Conservation (phyloP, 2,113 vertebrate genomes). For the Macaca mulatta region DNA sequence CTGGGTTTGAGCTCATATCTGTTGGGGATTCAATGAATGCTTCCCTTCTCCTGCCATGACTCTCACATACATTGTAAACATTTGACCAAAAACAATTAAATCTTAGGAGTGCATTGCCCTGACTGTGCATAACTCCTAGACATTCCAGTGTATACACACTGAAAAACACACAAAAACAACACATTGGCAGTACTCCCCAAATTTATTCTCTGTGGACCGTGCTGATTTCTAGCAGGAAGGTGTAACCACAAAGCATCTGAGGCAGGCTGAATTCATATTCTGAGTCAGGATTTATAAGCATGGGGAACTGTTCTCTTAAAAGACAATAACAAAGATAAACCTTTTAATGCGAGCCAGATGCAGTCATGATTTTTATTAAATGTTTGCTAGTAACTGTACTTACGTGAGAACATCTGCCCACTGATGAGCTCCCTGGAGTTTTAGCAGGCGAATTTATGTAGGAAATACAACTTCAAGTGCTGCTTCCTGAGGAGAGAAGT, state of each 20-base stretch:
- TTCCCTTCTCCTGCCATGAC: neutral
- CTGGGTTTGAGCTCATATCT: neutral
- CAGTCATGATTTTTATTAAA: constrained; percentile 45
- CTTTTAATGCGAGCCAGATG: constrained; percentile 39
- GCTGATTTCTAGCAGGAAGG: constrained; percentile 19
- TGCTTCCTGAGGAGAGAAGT: constrained; percentile 3
- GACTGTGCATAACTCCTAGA: neutral
- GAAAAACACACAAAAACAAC: constrained; percentile 3
- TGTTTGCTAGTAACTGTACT: constrained; percentile 47
- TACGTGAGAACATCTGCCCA: constrained; percentile 36
- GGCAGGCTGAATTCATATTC: constrained; percentile 37
- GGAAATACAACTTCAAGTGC: constrained; percentile 45
- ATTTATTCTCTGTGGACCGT: constrained; percentile 37
- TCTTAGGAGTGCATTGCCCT: neutral
- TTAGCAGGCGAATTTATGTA: constrained; percentile 63
- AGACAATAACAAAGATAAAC: constrained; percentile 35
- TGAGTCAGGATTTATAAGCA: constrained; percentile 48
- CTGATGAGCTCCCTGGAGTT: constrained; percentile 55
- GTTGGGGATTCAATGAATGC: neutral
- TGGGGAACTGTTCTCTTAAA: constrained; percentile 58
- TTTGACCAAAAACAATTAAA: constrained; percentile 20
- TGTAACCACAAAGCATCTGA: neutral
- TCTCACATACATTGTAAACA: neutral
- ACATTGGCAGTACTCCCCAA: neutral
- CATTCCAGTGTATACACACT: constrained; percentile 23